Conservation (phyloP, 2,888 invertebrate species). For the Alloplasta piceator region DNA sequence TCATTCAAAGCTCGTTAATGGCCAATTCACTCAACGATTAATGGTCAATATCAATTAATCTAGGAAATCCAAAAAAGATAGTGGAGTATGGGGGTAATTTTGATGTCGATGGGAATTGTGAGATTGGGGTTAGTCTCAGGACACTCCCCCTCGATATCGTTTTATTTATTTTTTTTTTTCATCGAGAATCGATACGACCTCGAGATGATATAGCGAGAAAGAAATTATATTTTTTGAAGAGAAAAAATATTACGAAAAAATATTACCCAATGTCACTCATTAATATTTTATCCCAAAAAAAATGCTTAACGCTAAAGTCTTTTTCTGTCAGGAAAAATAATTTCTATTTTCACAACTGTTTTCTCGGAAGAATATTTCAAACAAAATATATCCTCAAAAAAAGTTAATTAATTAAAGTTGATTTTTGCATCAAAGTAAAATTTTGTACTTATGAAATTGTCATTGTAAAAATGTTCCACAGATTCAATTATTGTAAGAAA, state of each 20-base stretch:
- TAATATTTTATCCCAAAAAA: too few species aligned
- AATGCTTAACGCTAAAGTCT: too few species aligned
- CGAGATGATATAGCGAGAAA: conserved; percentile 9
- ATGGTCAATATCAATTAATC: conserved; percentile 22
- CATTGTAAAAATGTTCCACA: too few species aligned
- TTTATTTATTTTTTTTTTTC: conserved; percentile 14
- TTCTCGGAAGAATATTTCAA: too few species aligned
- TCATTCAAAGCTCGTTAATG: conserved; percentile 25
- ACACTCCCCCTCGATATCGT: conserved; percentile 53
- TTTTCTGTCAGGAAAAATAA: too few species aligned
- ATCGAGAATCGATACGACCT: conserved; percentile 40
- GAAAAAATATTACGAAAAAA: not conserved
- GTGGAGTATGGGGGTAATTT: conserved; percentile 4
- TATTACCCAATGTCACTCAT: too few species aligned
- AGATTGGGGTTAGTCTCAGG: conserved; percentile 44
- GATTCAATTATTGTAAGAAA: too few species aligned
- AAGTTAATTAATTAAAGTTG: too few species aligned
- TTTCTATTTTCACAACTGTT: too few species aligned
- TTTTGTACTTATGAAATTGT: too few species aligned
- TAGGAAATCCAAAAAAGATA: conserved; percentile 4
- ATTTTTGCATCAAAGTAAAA: too few species aligned
- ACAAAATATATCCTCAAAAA: too few species aligned
- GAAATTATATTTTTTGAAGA: not conserved
- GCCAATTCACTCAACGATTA: not conserved
- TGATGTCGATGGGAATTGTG: conserved; percentile 30